These are phyloP conservation scores for Ostrea edulis DNA, from an alignment of 1,140 invertebrate species.

Conservation along the genomic window DNA sequence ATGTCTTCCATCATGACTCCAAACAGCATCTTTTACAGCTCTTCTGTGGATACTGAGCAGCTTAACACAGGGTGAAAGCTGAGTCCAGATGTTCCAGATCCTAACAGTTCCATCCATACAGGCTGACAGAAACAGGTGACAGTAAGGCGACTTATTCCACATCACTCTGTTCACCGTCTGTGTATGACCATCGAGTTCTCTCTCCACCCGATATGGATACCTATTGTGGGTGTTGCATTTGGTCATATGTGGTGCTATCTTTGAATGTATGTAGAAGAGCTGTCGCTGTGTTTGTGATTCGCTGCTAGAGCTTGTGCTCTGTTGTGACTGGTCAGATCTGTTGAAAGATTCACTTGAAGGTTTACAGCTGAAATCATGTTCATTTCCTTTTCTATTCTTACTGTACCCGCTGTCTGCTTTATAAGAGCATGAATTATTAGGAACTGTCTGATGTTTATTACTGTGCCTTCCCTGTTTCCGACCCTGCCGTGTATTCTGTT, in stretches of 20 bases:
- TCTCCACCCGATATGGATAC: constrained; percentile 54
- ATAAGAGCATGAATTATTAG: background rate
- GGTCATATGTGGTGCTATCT: constrained; percentile 64
- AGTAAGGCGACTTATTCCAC: constrained; percentile 73
- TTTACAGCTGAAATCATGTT: background rate
- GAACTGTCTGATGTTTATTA: background rate
- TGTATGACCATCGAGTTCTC: constrained; percentile 54
- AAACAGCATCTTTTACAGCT: constrained; percentile 74
- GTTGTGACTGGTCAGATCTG: background rate
- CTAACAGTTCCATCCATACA: constrained; percentile 75
- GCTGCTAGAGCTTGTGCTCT: background rate
- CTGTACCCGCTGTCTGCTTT: background rate
- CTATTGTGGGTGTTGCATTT: constrained; percentile 50
- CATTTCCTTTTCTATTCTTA: background rate
- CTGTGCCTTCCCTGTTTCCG: background rate
- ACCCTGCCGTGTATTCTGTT: background rate
- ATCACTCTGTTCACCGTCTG: constrained; percentile 67
- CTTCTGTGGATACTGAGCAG: constrained; percentile 65
- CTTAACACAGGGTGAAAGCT: constrained; percentile 62
- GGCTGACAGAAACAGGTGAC: constrained; percentile 78
- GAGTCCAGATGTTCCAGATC: constrained; percentile 76
- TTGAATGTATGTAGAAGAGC: constrained; percentile 69
- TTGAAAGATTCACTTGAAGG: background rate
- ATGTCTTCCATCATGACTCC: constrained; percentile 67
- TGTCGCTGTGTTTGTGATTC: constrained; percentile 57